Base-by-base conservation (phyloP, 2,888 invertebrate genomes). In the Eurytoma californica region DNA sequence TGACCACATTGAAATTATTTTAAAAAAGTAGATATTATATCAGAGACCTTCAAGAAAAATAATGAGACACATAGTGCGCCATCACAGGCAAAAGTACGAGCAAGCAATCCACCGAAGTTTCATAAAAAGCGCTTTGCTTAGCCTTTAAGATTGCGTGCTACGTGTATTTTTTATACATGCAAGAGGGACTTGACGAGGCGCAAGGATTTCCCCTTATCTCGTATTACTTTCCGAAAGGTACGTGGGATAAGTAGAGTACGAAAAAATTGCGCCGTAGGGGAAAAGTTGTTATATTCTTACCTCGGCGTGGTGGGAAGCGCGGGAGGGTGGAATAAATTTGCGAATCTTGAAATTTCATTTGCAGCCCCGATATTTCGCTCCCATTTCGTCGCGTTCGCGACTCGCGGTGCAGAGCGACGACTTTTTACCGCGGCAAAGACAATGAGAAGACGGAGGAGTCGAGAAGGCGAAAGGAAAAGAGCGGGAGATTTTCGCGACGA, bases 281-380 rank as follows among this genome's bases (percentile, higher is more conserved):
- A 20, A 67, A 58, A 74, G 67, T 63, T 74, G 67, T 74, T 74
- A 66, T 51, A 67, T 28, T 51, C 58, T 65, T 72, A 65, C 13
- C 28, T 65, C 39, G 13, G 7, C 30, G 7, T 16, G 18, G 53
- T n/a, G 28, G 28, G 14, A 20, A 16, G 18, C 16, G n/a, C 20
- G 49, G 51, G 47, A 9, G 18, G 16, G n/a, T 20, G 49, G 58
- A 68, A 75, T 68, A 61, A 68, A 61, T 51, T 61, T 63, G 53
- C 55, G 49, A 77, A 57, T 77, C 57, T 69, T 65, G 55, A 77
- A 70, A 70, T 77, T 65, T 63, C 39, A 77, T 77, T 77, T 70
- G 57, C 63, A 77, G 69, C 69, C 47, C 49, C 7, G 69, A 77
- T 77, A 70, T 70, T 69, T 70, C 53, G n/a, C n/a, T 16, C 30